A percentile compares a stretch with the other conserved stretches of the same genome.
These are phyloP conservation scores for Toxotes lorentzi DNA, from an alignment of 2,797 vertebrate genomes.

Conservation along the genomic window DNA sequence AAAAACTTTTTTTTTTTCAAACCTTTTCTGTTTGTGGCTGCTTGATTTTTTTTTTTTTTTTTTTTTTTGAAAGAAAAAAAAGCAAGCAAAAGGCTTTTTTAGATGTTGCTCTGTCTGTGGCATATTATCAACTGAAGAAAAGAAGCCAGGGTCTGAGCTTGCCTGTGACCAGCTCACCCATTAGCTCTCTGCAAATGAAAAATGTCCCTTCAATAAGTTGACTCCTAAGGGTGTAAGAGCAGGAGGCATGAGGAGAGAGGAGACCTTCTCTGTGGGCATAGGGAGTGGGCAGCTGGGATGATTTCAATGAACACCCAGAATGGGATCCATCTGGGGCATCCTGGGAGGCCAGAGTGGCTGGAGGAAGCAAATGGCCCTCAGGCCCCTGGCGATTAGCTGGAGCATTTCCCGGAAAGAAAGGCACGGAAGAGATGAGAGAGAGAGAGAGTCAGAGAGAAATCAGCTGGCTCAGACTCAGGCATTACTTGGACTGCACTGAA, in stretches of 20 bases:
- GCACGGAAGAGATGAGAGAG: constrained; percentile 29
- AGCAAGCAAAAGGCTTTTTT: background rate
- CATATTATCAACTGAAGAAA: constrained; percentile 23
- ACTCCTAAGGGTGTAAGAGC: constrained; percentile 42
- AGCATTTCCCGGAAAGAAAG: constrained; percentile 66
- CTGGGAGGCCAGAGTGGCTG: constrained; percentile 66
- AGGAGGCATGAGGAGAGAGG: constrained; percentile 16
- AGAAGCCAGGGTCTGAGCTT: constrained; percentile 10
- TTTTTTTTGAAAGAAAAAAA: background rate
- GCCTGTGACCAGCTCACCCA: constrained; percentile 11
- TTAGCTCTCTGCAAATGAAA: constrained; percentile 27
- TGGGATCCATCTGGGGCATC: constrained; percentile 68
- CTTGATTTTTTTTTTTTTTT: background rate
- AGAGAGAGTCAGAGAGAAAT: constrained; percentile 30
- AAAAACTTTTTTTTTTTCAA: background rate
- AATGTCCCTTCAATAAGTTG: constrained; percentile 27
- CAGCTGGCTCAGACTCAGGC: constrained; percentile 35
- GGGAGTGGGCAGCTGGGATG: constrained; percentile 50
- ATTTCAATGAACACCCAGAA: constrained; percentile 69
- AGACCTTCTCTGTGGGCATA: constrained; percentile 44
- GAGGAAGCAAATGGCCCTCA: constrained; percentile 68
- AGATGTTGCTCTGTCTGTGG: background rate
- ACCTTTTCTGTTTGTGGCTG: background rate
- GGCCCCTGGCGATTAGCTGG: constrained; percentile 66
- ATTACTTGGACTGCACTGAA: constrained; percentile 42